These are phyloP conservation scores for Sinodicranocentrus sp. DNA, from an alignment of 2,888 invertebrate genomes.

Conservation along the genomic window DNA sequence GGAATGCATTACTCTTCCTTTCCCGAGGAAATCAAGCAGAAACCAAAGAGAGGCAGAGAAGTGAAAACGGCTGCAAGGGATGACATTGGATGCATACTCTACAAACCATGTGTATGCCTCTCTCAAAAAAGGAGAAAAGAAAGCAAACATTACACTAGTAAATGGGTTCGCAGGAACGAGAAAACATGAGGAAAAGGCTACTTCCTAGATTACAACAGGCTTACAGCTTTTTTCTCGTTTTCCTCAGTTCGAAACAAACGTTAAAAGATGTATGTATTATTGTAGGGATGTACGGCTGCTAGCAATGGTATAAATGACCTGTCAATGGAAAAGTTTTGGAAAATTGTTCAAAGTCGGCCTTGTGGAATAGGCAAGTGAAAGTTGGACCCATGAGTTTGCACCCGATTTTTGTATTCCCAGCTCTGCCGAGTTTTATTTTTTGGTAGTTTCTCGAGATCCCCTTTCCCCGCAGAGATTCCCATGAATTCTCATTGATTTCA, in stretches of 20 bases:
- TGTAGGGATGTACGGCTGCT: not conserved
- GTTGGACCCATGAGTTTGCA: conserved; percentile 1
- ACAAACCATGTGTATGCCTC: too few species aligned
- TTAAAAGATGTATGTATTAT: not conserved
- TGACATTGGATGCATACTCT: not conserved
- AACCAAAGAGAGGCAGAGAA: conserved; percentile 3
- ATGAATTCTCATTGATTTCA: conserved; percentile 6
- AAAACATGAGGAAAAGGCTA: not conserved
- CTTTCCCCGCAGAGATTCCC: conserved; percentile 3
- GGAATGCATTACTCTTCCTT: conserved; percentile 46
- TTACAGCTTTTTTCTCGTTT: not conserved
- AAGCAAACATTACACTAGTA: conserved; percentile 8
- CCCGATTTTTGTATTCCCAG: conserved; percentile 27
- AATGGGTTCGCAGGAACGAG: not conserved
- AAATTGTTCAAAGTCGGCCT: conserved; percentile 60
- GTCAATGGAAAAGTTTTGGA: conserved; percentile 51
- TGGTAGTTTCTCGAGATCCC: not conserved
- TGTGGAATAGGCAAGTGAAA: conserved; percentile 48
- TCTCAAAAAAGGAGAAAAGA: not conserved
- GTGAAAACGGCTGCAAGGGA: not conserved
- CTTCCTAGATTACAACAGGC: conserved; percentile 17
- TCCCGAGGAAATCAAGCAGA: conserved; percentile 26
- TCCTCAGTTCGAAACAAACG: not conserved
- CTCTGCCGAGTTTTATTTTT: conserved; percentile 14
- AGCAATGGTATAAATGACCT: conserved; percentile 51